Evolutionary conservation across 1,140 invertebrate species (phyloP), one percentile per base, ranked within the genome.

Genomic region (honey bee (Apis mellifera)): DNA sequence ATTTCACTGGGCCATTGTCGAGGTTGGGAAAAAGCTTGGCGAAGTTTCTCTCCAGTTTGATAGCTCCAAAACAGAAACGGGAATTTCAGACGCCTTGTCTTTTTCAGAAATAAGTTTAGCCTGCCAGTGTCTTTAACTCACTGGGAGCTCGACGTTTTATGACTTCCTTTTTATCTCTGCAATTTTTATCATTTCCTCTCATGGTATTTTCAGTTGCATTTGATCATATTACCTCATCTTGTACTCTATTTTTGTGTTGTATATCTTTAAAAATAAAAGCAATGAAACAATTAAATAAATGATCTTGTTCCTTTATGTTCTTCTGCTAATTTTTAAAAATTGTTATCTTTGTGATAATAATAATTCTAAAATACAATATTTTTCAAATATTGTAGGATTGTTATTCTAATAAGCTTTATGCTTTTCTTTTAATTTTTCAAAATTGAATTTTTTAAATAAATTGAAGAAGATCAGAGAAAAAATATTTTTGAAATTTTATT

Each of bases 1-100:
- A 74, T 74, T 74, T 60, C 72, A 60, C 55, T 23, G 32, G 72
- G 57, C 57, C 72, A 59, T 59, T 48, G 55, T 74, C 42, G 26
- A 48, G 72, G 54, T 68, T 68, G 54, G 26, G 32, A 59, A 60
- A 74, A 60, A 74, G 55, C 66, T 69, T 52, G 66, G 48, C 21
- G 21, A 57, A 74, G 52, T 74, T 74, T 74, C 55, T n/a, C 57
- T 69, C 42, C 13, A 69, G 32, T 74, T 60, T 74, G 32, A 74
- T 48, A 32, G 15, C 15, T n/a, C 13, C n/a, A 13, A 60, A 74
- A 60, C n/a, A 74, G 9, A 26, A 60, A 74, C 21, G 13, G 13
- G 12, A 48, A 32, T 60, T 23, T 74, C 21, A 23, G 55, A 17
- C 19, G 32, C 48, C n/a, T 60, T 21, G 26, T 71, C 50, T 21